Base-by-base conservation (phyloP, 2,113 vertebrate genomes). In the Amazona vittata region DNA sequence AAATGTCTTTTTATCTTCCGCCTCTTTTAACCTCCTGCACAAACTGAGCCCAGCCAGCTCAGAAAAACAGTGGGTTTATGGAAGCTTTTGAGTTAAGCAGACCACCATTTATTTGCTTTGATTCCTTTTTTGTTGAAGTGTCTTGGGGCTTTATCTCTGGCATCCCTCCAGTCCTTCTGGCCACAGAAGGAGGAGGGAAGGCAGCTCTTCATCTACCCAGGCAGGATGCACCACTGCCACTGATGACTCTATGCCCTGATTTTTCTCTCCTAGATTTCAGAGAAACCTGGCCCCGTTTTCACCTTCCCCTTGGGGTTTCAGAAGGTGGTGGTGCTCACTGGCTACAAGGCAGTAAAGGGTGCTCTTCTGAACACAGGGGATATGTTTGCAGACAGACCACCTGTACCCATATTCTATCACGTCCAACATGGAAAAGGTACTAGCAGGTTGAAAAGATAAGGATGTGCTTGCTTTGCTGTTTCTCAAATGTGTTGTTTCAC, bases 241-340 rank as follows among this genome's bases (percentile, higher is more conserved):
- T 20, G 53, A 17, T 28, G 22, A 33, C 16, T 46, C 52, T 65
- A 25, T 9, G 0, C 15, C 24, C 35, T 46, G 70, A 24, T 63
- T 73, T 90, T 29, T 39, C 60, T 85, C 44, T 83, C 35, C 29
- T 78, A 93, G 97, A 93, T 93, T 37, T 83, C 97, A 9, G 90
- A 98, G 63, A 91, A 78, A 74, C 98, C 97, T 0, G 98, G 98
- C 19, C 93, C 68, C 0, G 75, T 97, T 78, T 98, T 98, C 96
- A 95, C 96, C 0, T 6, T 98, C 31, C 89, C 91, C 47, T n/a
- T 98, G 57, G 98, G 98, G 3, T 28, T 70, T 9, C 95, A 94
- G 78, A 97, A 96, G 82, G 91, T 64, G 1, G 97, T 98, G 71
- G 92, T 98, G 93, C 84, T 98, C 88, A 81, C 96, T 0, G 98